These are phyloP conservation scores for Corynorhinus townsendii DNA, from an alignment of 2,113 vertebrate species.

Conservation along the genomic window DNA sequence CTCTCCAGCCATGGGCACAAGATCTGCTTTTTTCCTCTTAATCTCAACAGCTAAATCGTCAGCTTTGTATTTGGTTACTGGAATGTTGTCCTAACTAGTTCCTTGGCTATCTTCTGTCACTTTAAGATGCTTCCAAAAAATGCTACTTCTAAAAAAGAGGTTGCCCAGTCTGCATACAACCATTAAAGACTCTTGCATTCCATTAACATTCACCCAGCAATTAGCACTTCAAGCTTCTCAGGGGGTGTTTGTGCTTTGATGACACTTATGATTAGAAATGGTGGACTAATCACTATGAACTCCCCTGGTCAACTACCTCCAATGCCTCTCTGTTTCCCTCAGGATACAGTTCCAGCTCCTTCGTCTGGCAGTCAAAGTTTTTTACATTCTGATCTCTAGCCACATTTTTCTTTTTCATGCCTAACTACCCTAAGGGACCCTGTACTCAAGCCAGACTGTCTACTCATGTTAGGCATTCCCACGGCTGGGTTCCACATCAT, in stretches of 20 bases:
- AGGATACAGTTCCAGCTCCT: background rate
- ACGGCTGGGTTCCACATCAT: background rate
- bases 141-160: background rate
- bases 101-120: background rate
- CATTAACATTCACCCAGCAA: background rate
- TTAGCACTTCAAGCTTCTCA: background rate
- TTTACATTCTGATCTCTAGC: background rate
- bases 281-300: background rate
- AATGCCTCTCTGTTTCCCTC: background rate
- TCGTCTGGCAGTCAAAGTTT: background rate
- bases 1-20: background rate
- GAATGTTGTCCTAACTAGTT: background rate
- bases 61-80: background rate
- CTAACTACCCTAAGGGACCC: background rate
- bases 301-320: background rate
- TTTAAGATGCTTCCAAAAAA: slow-evolving; percentile 1
- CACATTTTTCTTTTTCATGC: background rate
- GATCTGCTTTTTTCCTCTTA: background rate
- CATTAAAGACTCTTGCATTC: background rate
- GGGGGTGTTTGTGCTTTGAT: background rate
- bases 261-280: background rate
- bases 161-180: background rate
- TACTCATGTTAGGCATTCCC: background rate
- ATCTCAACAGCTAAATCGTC: background rate
- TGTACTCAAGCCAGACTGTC: background rate